These are phyloP conservation scores for Eupithecia insigniata DNA, from an alignment of 2,888 invertebrate species.

Conservation along the genomic window DNA sequence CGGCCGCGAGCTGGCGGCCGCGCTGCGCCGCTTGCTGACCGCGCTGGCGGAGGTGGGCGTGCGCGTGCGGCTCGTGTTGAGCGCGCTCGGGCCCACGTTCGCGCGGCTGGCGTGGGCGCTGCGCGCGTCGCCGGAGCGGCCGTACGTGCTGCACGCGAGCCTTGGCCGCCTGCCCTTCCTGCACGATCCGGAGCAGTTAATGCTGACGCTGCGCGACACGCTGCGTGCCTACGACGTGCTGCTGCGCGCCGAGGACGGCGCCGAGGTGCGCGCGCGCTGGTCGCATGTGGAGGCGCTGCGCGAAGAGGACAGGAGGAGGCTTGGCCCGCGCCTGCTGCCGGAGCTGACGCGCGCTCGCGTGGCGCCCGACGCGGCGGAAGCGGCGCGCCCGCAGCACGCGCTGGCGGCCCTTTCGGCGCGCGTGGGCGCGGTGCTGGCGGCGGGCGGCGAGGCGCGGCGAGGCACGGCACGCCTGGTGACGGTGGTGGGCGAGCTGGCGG, in stretches of 20 bases:
- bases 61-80: constrained; percentile 22
- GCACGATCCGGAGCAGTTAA: constrained; percentile 37
- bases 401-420: constrained; percentile 18
- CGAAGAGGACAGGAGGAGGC: not conserved
- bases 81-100: constrained; percentile 31
- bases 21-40: constrained; percentile 11
- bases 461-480: constrained; percentile 29
- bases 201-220: constrained; percentile 31
- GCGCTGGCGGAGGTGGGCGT: not conserved
- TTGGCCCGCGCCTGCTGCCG: not conserved
- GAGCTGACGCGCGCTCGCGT: constrained; percentile 10
- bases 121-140: constrained; percentile 24
- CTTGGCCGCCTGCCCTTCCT: constrained; percentile 26
- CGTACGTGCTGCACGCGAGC: constrained; percentile 12
- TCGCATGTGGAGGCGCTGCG: not conserved
- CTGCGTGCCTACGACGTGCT: constrained; percentile 29
- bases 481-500: constrained; percentile 16
- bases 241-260: constrained; percentile 19
- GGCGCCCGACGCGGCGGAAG: not conserved
- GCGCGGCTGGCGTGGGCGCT: constrained; percentile 21
- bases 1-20: constrained; percentile 14
- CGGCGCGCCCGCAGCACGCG: constrained; percentile 8
- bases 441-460: constrained; percentile 11
- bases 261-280: constrained; percentile 13
- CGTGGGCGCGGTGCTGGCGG: constrained; percentile 24